Evolutionary conservation across 2,888 invertebrate genomes (phyloP), one percentile per base, ranked within the genome.

Genomic region (Blera fallax): DNA sequence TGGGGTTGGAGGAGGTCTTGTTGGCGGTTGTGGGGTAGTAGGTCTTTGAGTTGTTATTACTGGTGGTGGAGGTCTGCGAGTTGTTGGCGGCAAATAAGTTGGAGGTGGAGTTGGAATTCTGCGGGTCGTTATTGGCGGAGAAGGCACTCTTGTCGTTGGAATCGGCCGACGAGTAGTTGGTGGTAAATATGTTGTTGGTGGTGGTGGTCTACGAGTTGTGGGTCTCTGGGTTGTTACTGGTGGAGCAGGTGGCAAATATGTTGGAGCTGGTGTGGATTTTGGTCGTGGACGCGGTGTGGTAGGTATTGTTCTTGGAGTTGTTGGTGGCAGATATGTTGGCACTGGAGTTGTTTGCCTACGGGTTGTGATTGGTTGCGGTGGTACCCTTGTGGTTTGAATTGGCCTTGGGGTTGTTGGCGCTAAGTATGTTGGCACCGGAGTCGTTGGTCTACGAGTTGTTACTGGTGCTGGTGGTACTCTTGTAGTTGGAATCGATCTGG

Each of bases 321-420:
- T 87, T 10, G 88, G 89, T 34, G 27, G 87, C 54, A 78, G 52
- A 14, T 81, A 79, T 11, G 87, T 85, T 37, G 87, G 87, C 50
- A 43, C 16, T 24, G 87, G 78, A 3, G 79, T 45, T 21, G 64
- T 54, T 11, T 64, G 69, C 8, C 64, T 77, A 1, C 50, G 54
- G 5, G 88, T 87, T 6, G 87, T 84, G 48, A 87, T 85, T 21
- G 77, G 87, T 16, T 87, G 87, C 24, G 87, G 88, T 29, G 88
- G 70, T 18, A 58, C 29, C 6, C 43, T 54, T 8, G 67, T 85
- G 2, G 60, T 67, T 43, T 52, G 52, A 7, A 62, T 56, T 43
- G 83, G 56, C 27, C 89, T 64, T 76, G 83, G n/a, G 88, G 90
- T 78, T 88, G 90, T 16, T 87, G 87, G 14, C 34, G 89, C 88